A percentile compares a stretch with the other conserved stretches of the same genome.
Evolutionary conservation across 2,888 invertebrate species (phyloP).

Genomic region (Glomeris marginata): DNA sequence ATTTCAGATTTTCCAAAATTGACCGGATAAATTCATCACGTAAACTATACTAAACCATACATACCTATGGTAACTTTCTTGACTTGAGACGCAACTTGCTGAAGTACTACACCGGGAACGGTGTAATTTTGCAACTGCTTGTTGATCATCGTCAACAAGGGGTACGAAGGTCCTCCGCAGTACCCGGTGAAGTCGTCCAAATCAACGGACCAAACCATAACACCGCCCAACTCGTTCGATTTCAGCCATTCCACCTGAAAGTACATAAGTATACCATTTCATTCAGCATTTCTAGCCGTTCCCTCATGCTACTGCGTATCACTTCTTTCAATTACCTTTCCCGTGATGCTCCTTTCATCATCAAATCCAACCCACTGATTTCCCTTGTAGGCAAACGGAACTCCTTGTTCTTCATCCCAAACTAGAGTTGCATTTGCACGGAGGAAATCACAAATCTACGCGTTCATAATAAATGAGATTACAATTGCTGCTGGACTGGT

Average conservation of each 20-base stretch:
- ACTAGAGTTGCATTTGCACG: conserved; percentile 81
- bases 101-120: conserved; percentile 33
- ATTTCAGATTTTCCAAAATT: too few relatives aligned
- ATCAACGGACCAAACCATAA: conserved; percentile 94
- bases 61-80: too few relatives aligned
- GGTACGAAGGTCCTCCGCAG: conserved; percentile 81
- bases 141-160: conserved; percentile 69
- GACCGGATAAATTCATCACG: too few relatives aligned
- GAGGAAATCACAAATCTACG: conserved; percentile 72
- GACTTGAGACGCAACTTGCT: too few relatives aligned
- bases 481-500: background rate
- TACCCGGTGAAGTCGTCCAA: conserved; percentile 84
- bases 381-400: conserved; percentile 79
- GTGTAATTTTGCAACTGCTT: conserved; percentile 70
- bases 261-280: background rate
- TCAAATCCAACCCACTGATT: conserved; percentile 94
- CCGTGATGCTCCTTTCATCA: conserved; percentile 77
- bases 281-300: too few relatives aligned
- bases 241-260: conserved; percentile 78
- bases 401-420: conserved; percentile 92
- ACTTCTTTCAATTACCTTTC: conserved; percentile 58
- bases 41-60: too few relatives aligned
- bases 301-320: background rate
- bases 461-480: background rate
- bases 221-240: conserved; percentile 85